Evolutionary conservation across 2,888 invertebrate genomes (phyloP), one percentile per base, ranked within the genome.

Genomic region (Serrognathus titanus): DNA sequence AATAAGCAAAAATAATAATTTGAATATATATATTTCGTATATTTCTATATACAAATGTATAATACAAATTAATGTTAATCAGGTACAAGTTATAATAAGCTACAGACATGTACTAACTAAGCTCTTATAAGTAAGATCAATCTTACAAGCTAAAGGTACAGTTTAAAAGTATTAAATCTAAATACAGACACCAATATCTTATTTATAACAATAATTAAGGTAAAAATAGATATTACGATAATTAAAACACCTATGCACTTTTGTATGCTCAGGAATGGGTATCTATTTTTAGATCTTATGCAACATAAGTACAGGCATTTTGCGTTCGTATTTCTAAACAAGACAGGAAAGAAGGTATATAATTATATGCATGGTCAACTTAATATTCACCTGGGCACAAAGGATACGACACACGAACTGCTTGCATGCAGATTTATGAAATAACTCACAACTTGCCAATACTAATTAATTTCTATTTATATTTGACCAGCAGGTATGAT

Each of bases 391-490:
- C 60, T 64, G 64, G 62, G 61, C 63, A 57, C 53, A 71, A 63
- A 71, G 71, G 71, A 71, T 70, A 66, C 69, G 68, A 66, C 62
- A 66, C 58, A 63, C 62, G 63, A 65, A 64, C 66, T 64, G 63
- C 66, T 63, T 65, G 69, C 67, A 71, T 71, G 71, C 70, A 67
- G 69, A 71, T 68, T 68, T 48, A 55, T 24, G 46, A 46, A 57
- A 40, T 49, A 46, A 35, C 49, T 37, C 31, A 11, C 49, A 35
- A 40, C 31, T 31, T 48, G 51, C 36, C 47, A 54, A 58, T 54
- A 53, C 48, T 50, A 53, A 57, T 57, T 47, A 57, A 46, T 48
- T 39, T 41, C 52, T 52, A 52, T 52, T 52, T 53, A 51, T 43
- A 53, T 47, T 31, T 11, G 24, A 31, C 24, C 24, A 31, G 24